Percentiles rank a stretch among this genome's conserved stretches.
phyloP scores from a whole-genome alignment of 2,113 vertebrate species.

The Chaetura pelagica region DNA sequence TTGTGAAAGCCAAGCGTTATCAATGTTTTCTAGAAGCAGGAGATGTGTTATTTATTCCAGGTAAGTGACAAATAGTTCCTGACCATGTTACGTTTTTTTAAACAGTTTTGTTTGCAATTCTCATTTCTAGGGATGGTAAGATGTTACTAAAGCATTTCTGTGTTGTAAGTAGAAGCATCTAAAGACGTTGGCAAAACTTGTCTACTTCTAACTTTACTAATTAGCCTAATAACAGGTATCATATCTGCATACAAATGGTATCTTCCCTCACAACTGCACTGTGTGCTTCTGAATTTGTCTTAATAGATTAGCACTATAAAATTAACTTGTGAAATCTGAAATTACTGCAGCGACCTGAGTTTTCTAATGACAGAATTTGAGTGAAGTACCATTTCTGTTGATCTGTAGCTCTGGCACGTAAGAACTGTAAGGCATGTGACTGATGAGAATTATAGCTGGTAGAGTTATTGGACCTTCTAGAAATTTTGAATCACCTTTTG shows the following conservation, averaged over 20 bases:
- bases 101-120: neutral
- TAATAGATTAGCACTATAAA: neutral
- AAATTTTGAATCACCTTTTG: neutral
- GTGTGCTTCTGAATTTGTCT: neutral
- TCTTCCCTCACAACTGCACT: neutral
- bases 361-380: neutral
- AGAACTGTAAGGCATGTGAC: neutral
- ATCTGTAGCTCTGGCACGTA: neutral
- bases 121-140: neutral
- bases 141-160: neutral
- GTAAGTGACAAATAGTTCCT: constrained; percentile 71
- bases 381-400: neutral
- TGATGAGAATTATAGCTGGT: neutral
- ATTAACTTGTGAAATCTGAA: neutral
- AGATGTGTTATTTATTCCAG: constrained; percentile 95
- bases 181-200: neutral
- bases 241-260: neutral
- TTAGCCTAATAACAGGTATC: neutral
- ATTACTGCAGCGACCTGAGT: neutral
- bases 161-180: neutral
- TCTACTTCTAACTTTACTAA: neutral
- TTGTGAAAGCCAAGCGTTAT: constrained; percentile 85
- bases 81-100: neutral
- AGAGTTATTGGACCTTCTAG: neutral
- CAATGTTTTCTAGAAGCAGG: constrained; percentile 89